phyloP scores from a whole-genome alignment of 2,797 vertebrate species.

The Alcedo atthis region DNA sequence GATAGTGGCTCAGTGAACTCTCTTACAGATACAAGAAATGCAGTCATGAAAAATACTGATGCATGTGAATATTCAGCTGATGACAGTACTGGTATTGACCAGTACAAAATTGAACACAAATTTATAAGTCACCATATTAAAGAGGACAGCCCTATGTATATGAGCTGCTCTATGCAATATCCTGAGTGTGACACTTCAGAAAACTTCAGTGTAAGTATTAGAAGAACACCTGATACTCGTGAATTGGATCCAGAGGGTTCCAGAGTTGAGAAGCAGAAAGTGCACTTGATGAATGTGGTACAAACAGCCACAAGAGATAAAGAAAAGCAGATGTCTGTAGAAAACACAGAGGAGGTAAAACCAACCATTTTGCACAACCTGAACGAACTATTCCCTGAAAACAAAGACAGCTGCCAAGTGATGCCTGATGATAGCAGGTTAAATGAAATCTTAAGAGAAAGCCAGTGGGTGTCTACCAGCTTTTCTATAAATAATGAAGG shows the following conservation, averaged over 20 bases:
- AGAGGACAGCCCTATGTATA: neutral
- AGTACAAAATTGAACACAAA: neutral
- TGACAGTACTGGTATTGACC: neutral
- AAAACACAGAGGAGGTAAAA: slow-evolving; percentile 28
- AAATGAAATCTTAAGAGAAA: slow-evolving; percentile 51
- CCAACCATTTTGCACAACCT: slow-evolving; percentile 14
- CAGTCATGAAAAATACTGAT: neutral
- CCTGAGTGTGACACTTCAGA: neutral
- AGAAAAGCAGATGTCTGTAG: neutral
- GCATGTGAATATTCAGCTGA: neutral
- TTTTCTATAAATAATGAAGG: slow-evolving; percentile 29
- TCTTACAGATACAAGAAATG: neutral
- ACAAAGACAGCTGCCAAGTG: neutral
- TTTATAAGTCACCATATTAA: neutral
- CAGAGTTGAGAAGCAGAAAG: neutral
- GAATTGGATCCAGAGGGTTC: neutral
- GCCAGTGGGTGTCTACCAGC: slow-evolving; percentile 45
- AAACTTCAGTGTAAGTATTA: neutral
- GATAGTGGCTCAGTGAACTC: neutral
- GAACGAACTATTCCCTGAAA: neutral
- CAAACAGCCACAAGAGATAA: neutral
- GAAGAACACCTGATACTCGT: neutral
- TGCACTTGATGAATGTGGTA: neutral
- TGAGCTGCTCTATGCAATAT: neutral
- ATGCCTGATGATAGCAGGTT: neutral